These are phyloP conservation scores for Turdus rufiventris DNA, from an alignment of 2,113 vertebrate genomes.

Conservation along the genomic window DNA sequence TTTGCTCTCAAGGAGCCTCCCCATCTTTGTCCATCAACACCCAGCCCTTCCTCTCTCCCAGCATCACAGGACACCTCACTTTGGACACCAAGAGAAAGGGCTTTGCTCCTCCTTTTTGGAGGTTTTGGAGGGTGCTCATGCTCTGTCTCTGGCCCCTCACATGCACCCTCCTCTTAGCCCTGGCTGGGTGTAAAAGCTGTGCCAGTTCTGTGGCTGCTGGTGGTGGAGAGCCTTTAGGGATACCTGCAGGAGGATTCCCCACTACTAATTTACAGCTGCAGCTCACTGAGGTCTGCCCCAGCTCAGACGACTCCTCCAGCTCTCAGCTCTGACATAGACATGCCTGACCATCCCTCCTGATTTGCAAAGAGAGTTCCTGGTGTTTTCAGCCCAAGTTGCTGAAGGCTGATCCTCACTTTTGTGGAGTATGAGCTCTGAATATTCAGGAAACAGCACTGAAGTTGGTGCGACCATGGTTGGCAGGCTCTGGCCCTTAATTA, in stretches of 20 bases:
- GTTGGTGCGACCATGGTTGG: not conserved
- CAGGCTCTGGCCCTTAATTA: conserved; percentile 45
- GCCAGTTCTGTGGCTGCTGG: rapidly evolving
- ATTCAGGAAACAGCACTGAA: conserved; percentile 12
- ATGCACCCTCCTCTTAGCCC: not conserved
- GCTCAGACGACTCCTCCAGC: rapidly evolving
- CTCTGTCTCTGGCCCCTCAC: rapidly evolving
- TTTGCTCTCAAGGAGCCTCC: not conserved
- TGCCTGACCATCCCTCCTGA: not conserved
- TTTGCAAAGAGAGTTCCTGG: not conserved
- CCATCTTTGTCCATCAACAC: not conserved
- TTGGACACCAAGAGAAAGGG: not conserved
- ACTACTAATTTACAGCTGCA: not conserved
- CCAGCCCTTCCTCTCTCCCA: not conserved
- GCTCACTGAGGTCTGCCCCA: not conserved
- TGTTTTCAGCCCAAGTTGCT: not conserved
- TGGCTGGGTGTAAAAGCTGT: not conserved
- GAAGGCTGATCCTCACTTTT: not conserved
- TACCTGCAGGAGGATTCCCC: not conserved
- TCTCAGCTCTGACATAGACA: not conserved
- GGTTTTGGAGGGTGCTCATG: not conserved
- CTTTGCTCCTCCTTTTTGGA: not conserved
- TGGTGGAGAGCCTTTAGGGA: not conserved
- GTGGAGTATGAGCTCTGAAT: not conserved
- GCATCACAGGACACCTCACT: not conserved